These are phyloP conservation scores for Podarcis lilfordi DNA, from an alignment of 2,797 vertebrate species.

Conservation along the genomic window DNA sequence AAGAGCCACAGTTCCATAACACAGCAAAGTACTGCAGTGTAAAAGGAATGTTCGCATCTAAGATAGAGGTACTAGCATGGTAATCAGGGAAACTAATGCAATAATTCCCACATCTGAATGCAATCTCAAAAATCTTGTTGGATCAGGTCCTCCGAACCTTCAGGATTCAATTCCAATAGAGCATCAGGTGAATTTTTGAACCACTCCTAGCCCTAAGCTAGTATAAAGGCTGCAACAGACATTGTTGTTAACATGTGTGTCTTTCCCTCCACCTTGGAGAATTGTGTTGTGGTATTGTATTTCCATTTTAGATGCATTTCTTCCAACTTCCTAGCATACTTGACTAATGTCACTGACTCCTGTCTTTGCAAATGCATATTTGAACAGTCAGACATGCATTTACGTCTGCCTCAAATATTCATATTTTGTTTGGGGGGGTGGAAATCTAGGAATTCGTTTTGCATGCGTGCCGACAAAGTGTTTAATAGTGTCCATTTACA, in stretches of 20 bases:
- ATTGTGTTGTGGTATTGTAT: background rate
- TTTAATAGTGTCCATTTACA: conserved; percentile 25
- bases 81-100: too few species aligned
- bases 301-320: background rate
- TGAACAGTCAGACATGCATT: conserved; percentile 2
- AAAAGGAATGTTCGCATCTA: too few species aligned
- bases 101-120: too few species aligned
- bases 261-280: background rate
- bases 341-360: conserved; percentile 10
- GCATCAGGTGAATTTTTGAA: background rate
- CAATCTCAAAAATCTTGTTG: too few species aligned
- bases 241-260: background rate
- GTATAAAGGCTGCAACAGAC: background rate
- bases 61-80: too few species aligned
- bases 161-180: background rate
- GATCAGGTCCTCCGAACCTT: background rate
- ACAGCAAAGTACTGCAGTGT: too few species aligned
- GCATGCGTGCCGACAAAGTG: background rate
- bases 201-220: background rate
- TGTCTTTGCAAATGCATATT: conserved; percentile 39
- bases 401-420: background rate
- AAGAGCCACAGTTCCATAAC: too few species aligned
- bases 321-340: background rate
- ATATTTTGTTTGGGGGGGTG: background rate
- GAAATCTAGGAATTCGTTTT: background rate